Evolutionary conservation across 2,888 invertebrate genomes (phyloP).

Genomic region (Aspidiotus destructor): DNA sequence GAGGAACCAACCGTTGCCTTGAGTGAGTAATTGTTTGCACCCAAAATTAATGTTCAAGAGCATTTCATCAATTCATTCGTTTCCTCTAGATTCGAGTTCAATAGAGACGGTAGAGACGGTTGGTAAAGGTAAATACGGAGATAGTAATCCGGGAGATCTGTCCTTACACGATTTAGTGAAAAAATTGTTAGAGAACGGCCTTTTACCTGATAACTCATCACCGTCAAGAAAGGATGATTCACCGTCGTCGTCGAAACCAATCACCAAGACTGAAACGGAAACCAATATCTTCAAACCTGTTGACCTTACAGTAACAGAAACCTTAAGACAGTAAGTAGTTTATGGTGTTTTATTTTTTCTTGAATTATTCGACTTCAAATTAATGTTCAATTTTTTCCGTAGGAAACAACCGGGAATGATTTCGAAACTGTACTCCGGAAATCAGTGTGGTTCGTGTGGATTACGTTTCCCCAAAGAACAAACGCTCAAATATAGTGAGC

Average conservation of each 20-base stretch:
- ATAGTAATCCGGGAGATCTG: conserved; percentile 39
- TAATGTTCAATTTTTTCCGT: conserved; percentile 35
- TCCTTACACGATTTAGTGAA: conserved; percentile 77
- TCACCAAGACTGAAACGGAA: no score
- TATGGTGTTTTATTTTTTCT: neutral
- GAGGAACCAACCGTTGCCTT: conserved; percentile 39
- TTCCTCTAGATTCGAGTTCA: neutral
- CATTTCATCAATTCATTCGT: no score
- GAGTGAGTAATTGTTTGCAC: no score
- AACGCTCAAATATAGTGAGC: conserved; percentile 82
- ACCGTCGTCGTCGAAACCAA: conserved; percentile 34
- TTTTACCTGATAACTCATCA: conserved; percentile 41
- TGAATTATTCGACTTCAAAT: neutral
- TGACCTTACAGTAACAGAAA: conserved; percentile 58
- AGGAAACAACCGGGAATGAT: conserved; percentile 57
- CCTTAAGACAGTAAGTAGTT: conserved; percentile 58
- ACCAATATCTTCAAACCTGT: conserved; percentile 46
- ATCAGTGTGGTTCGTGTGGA: conserved; percentile 95
- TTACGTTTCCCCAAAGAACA: conserved; percentile 86
- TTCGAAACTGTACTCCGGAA: conserved; percentile 58
- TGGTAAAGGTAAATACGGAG: no score
- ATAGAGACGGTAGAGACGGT: neutral
- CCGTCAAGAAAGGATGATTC: conserved; percentile 10
- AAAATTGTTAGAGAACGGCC: conserved; percentile 75
- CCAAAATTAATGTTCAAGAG: no score